phyloP scores from a whole-genome alignment of 2,888 invertebrate genomes.

The Tinea semifulvella region DNA sequence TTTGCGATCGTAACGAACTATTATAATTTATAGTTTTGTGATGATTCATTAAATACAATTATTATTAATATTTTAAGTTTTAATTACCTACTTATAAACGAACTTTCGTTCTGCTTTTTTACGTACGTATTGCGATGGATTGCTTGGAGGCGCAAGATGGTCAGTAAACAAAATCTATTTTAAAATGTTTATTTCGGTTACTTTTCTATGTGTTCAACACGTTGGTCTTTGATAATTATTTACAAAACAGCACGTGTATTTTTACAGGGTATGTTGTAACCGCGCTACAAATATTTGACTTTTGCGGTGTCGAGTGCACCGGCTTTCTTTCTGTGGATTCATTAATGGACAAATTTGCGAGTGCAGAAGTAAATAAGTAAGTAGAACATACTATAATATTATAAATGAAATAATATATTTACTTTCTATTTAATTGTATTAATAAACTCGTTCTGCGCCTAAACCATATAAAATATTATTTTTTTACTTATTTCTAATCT shows the following conservation, averaged over 20 bases:
- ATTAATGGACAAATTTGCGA: slow-evolving; percentile 55
- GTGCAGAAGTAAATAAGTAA: slow-evolving; percentile 51
- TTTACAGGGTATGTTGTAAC: slow-evolving; percentile 48
- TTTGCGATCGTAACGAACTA: background rate
- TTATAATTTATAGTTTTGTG: background rate
- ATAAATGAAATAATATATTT: no score
- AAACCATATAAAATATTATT: no score
- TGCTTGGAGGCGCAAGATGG: background rate
- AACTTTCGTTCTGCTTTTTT: no score
- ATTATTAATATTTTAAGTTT: background rate
- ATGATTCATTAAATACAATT: background rate
- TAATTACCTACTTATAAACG: background rate
- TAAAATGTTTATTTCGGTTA: slow-evolving; percentile 7
- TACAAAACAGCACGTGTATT: background rate
- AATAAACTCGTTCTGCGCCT: no score
- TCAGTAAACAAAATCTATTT: slow-evolving; percentile 12
- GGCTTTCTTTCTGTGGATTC: slow-evolving; percentile 43
- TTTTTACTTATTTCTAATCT: no score
- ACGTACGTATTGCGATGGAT: no score
- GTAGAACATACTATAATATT: slow-evolving; percentile 24
- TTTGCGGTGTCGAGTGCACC: slow-evolving; percentile 43
- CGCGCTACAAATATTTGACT: slow-evolving; percentile 54
- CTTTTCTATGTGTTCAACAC: no score
- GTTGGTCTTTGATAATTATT: background rate
- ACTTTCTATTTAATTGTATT: no score